These are phyloP conservation scores for Drosophila neocordata DNA, from an alignment of 1,140 invertebrate species.

Conservation along the genomic window DNA sequence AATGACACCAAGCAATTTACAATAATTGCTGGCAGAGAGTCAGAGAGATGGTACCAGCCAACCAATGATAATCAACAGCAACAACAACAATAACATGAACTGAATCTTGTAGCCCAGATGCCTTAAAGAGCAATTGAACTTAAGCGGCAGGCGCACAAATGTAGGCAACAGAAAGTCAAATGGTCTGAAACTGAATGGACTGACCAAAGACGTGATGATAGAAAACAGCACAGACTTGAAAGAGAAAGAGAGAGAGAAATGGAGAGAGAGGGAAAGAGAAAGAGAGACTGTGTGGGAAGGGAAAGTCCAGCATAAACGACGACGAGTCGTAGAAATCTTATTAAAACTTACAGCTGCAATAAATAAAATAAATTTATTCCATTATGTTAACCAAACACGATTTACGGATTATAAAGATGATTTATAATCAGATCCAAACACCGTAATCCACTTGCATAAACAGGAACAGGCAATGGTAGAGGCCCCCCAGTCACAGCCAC, in stretches of 20 bases:
- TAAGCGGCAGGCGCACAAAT: constrained; percentile 41
- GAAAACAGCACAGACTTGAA: constrained; percentile 8
- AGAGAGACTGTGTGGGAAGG: constrained; percentile 21
- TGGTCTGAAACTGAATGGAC: constrained; percentile 23
- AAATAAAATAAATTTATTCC: constrained; percentile 82
- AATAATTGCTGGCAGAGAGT: constrained; percentile 64
- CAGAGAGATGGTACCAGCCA: constrained; percentile 18
- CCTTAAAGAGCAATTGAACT: constrained; percentile 71
- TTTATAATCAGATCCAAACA: constrained; percentile 81
- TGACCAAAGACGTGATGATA: constrained; percentile 4
- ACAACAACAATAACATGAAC: background rate
- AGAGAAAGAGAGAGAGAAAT: constrained; percentile 12
- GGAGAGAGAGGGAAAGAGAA: background rate
- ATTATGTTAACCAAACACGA: constrained; percentile 81
- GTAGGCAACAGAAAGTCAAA: constrained; percentile 38
- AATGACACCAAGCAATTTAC: constrained; percentile 78
- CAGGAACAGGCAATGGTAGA: constrained; percentile 44
- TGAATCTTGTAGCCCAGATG: constrained; percentile 36
- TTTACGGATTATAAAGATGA: constrained; percentile 82
- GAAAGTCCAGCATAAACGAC: constrained; percentile 32
- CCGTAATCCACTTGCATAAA: constrained; percentile 81
- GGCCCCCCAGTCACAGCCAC: background rate
- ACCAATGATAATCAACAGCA: constrained; percentile 8
- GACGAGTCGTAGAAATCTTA: constrained; percentile 73
- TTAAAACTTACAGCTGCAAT: constrained; percentile 81